These are phyloP conservation scores for Aphodius granarius DNA, from an alignment of 2,888 invertebrate genomes.

Conservation along the genomic window DNA sequence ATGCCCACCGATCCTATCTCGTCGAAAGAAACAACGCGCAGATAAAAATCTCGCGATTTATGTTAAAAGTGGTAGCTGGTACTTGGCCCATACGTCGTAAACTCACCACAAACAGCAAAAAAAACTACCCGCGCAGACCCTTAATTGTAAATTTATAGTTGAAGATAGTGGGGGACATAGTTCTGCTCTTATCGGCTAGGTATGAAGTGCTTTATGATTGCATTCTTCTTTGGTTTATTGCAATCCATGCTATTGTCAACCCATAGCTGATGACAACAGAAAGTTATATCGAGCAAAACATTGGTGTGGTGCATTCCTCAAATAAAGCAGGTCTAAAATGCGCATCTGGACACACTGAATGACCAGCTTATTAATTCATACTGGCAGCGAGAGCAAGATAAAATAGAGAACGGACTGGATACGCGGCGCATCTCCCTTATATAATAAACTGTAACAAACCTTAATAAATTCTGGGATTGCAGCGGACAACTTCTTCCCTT, in stretches of 20 bases:
- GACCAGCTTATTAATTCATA: not conserved
- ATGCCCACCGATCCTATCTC: not conserved
- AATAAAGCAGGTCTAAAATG: not conserved
- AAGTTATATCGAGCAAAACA: not conserved
- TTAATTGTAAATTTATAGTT: not conserved
- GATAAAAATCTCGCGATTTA: not conserved
- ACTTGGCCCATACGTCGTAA: not conserved
- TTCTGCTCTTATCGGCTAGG: not conserved
- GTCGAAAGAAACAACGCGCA: not conserved
- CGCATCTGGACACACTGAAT: not conserved
- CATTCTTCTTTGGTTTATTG: not conserved
- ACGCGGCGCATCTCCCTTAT: slow-evolving; percentile 4
- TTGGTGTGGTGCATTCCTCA: not conserved
- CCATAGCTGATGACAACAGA: not conserved
- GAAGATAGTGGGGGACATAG: not conserved
- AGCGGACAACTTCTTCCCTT: slow-evolving; percentile 2
- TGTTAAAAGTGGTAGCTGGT: not conserved
- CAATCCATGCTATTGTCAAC: not conserved
- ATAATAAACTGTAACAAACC: slow-evolving; percentile 20
- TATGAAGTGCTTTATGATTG: not conserved
- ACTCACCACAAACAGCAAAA: not conserved
- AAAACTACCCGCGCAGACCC: not conserved
- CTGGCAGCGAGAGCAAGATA: not conserved
- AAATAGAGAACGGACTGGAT: not conserved
- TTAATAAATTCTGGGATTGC: slow-evolving; percentile 18